Base-by-base conservation (phyloP, 2,888 invertebrate species). In the Idaea dimidiata region DNA sequence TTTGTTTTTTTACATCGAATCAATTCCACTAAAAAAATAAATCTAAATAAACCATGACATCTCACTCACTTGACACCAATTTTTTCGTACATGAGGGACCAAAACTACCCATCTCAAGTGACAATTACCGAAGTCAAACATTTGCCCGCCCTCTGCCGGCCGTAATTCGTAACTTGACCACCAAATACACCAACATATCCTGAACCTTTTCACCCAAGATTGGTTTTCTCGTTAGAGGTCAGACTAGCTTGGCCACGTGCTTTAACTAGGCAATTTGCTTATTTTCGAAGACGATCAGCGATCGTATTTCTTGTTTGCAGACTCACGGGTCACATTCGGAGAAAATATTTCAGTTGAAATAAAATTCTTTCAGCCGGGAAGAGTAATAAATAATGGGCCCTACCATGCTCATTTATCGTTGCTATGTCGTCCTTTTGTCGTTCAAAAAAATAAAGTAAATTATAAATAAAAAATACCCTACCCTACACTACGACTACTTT, bases 121-220 rank as follows among this genome's bases (percentile, higher is more conserved):
- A 81, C 91, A 91, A 91, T 91, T 91, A 90, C 86, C 75, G 78
- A 84, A 82, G 80, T 87, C 88, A 89, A 91, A 91, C 88, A 89
- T 89, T 89, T 89, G 89, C 87, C 81, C 83, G 86, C 86, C 89
- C 89, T 87, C 84, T 82, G 84, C 77, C 77, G 87, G 77, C 81
- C 87, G 89, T 89, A 84, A 89, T 82, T 80, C 81, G 90, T 87
- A 89, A 91, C 84, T 77, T 77, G 90, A 91, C 78, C 80, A 77
- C 64, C 17, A 24, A 14, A 0, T 0, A 0, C 0, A n/a, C 80
- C 74, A 77, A 18, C 58, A 0, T 69, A 62, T 0, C 18, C 17
- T 66, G 79, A 75, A 2, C 77, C 65, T 16, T 66, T 4, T 0
- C 6, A 56, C 0, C 0, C 6, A 53, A 10, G 0, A 1, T 14